These are phyloP conservation scores for Napeogenes inachia DNA, from an alignment of 2,888 invertebrate species.

Conservation along the genomic window DNA sequence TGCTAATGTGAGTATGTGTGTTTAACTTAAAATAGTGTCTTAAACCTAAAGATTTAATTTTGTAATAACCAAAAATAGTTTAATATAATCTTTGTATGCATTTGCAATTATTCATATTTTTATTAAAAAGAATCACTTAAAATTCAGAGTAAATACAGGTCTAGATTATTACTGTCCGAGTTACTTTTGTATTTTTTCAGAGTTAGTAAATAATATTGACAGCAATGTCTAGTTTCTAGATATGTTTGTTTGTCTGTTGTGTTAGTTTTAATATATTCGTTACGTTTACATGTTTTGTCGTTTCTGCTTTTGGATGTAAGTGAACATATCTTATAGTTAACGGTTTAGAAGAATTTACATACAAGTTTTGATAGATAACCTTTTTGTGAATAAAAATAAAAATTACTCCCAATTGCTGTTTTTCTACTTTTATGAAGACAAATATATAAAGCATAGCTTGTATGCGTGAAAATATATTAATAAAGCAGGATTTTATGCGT, in stretches of 20 bases:
- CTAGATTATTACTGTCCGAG: too few relatives aligned
- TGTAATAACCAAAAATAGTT: neutral
- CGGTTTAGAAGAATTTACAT: slow-evolving; percentile 29
- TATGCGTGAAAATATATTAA: slow-evolving; percentile 44
- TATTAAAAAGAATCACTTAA: too few relatives aligned
- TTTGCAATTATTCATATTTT: too few relatives aligned
- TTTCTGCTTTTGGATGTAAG: neutral
- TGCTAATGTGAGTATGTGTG: slow-evolving; percentile 70
- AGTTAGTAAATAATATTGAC: too few relatives aligned
- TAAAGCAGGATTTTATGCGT: slow-evolving; percentile 55
- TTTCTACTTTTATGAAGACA: slow-evolving; percentile 16
- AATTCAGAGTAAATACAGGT: too few relatives aligned
- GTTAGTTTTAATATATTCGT: too few relatives aligned
- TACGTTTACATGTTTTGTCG: neutral
- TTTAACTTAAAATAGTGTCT: slow-evolving; percentile 18
- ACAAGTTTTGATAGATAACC: slow-evolving; percentile 19
- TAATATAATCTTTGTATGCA: too few relatives aligned
- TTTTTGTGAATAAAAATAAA: slow-evolving; percentile 5
- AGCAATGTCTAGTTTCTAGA: too few relatives aligned
- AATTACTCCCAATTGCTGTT: slow-evolving; percentile 11
- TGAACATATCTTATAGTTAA: slow-evolving; percentile 9
- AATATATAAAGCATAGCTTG: slow-evolving; percentile 27
- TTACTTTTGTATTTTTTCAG: too few relatives aligned
- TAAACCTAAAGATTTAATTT: slow-evolving; percentile 2
- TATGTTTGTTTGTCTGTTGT: too few relatives aligned